phyloP scores from a whole-genome alignment of 2,113 vertebrate genomes.

The Himantopus leucocephalus region DNA sequence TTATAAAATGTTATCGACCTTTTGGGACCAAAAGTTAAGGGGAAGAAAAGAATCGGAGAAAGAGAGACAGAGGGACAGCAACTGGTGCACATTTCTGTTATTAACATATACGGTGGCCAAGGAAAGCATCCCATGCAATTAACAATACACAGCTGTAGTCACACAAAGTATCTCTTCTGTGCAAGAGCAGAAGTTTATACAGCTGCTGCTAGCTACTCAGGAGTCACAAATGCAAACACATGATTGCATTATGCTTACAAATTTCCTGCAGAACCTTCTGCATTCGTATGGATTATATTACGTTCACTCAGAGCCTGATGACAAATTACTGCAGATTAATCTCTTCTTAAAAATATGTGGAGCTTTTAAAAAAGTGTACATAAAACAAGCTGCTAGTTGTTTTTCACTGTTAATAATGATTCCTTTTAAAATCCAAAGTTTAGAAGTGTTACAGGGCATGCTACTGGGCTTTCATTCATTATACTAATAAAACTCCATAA shows the following conservation, averaged over 20 bases:
- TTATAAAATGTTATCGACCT: background rate
- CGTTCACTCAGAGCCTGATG: conserved; percentile 7
- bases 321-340: conserved; percentile 49
- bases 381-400: conserved; percentile 48
- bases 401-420: conserved; percentile 81
- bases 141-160: conserved; percentile 27
- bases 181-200: conserved; percentile 46
- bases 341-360: conserved; percentile 6
- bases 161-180: background rate
- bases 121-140: conserved; percentile 12
- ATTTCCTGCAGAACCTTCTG: conserved; percentile 25
- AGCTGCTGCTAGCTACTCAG: conserved; percentile 47
- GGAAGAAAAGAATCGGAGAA: background rate
- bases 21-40: conserved; percentile 5
- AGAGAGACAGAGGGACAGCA: background rate
- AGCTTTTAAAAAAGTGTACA: conserved; percentile 49
- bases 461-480: conserved; percentile 84
- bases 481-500: conserved; percentile 81
- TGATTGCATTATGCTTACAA: conserved; percentile 32
- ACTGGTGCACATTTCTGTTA: background rate
- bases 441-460: conserved; percentile 75
- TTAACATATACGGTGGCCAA: background rate
- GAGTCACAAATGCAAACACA: conserved; percentile 39
- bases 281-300: background rate
- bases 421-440: conserved; percentile 78